Evolutionary conservation across 2,888 invertebrate genomes (phyloP).

Genomic region (Caenorhabditis wallacei): DNA sequence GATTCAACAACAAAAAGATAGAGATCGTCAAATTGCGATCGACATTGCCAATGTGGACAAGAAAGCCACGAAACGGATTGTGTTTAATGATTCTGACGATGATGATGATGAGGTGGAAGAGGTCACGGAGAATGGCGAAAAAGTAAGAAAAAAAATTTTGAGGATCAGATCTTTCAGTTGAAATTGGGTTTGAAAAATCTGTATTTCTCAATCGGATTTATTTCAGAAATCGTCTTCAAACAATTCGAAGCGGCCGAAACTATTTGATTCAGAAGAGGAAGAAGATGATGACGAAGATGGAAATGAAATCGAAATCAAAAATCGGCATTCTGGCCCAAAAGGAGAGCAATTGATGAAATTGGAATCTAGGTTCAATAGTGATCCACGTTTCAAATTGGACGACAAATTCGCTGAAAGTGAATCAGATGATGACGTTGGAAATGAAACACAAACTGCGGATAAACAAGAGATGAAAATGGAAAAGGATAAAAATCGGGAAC

Average conservation of each 20-base stretch:
- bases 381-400: slow-evolving; percentile 71
- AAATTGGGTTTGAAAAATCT: background rate
- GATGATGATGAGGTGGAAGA: slow-evolving; percentile 49
- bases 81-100: slow-evolving; percentile 71
- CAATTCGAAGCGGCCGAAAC: slow-evolving; percentile 26
- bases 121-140: background rate
- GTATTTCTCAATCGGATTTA: background rate
- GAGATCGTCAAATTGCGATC: slow-evolving; percentile 52
- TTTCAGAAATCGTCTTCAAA: slow-evolving; percentile 33
- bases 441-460: slow-evolving; percentile 14
- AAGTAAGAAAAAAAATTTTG: background rate
- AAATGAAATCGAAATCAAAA: slow-evolving; percentile 36
- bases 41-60: slow-evolving; percentile 63
- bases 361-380: slow-evolving; percentile 70
- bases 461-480: slow-evolving; percentile 69
- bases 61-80: slow-evolving; percentile 66
- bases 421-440: slow-evolving; percentile 42
- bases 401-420: slow-evolving; percentile 70
- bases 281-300: slow-evolving; percentile 64
- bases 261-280: slow-evolving; percentile 58
- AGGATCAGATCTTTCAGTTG: too few species aligned
- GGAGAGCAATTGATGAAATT: slow-evolving; percentile 71
- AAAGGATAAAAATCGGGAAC: slow-evolving; percentile 70
- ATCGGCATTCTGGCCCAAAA: slow-evolving; percentile 63
- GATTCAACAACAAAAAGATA: slow-evolving; percentile 50